Base-by-base conservation (phyloP, 2,888 invertebrate species). In the Pammene aurita region DNA sequence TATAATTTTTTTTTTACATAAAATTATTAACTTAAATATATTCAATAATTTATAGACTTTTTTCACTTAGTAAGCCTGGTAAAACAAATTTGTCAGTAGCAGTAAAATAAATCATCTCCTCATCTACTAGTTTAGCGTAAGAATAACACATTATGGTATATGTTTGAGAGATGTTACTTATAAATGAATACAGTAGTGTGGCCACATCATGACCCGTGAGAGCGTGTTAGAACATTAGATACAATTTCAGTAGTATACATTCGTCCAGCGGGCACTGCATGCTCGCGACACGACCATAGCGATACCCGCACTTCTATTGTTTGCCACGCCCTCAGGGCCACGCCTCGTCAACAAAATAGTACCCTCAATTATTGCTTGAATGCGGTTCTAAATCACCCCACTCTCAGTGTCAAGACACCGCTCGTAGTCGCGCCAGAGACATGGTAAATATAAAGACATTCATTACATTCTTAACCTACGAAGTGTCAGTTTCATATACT, bases 311-410 rank as follows among this genome's bases (percentile, higher is more conserved):
- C 61, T 10, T 35, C 16, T 18, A 50, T 50, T 50, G 61, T 50
- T 60, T 48, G 61, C 61, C 61, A 61, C 61, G 61, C 61, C 61
- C 35, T 38, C 61, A 1, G 0, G 35, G 61, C 48, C 61, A 61
- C 61, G 61, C 61, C 61, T 61, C 48, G 61, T 38, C 60, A 48
- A 58, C 35, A 48, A 57, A 61, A 61, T 61, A 38, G 61, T 61
- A 26, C 52, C 41, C 42, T 34, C 48, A 56, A 62, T 57, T 56
- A 50, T 63, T 44, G 42, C 57, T 42, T 52, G 56, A 62, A 67
- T 67, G 46, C 46, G 48, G 55, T 56, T 48, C 56, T 67, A 62
- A 67, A 67, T 67, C 67, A 67, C 62, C n/a, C 16, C 42, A 34
- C 50, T 48, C 34, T 16, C 34, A 34, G 57, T 52, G 68, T 64